A percentile compares a stretch with the other conserved stretches of the same genome.
phyloP scores from a whole-genome alignment of 2,113 vertebrate species.

The Hemiscyllium ocellatum region DNA sequence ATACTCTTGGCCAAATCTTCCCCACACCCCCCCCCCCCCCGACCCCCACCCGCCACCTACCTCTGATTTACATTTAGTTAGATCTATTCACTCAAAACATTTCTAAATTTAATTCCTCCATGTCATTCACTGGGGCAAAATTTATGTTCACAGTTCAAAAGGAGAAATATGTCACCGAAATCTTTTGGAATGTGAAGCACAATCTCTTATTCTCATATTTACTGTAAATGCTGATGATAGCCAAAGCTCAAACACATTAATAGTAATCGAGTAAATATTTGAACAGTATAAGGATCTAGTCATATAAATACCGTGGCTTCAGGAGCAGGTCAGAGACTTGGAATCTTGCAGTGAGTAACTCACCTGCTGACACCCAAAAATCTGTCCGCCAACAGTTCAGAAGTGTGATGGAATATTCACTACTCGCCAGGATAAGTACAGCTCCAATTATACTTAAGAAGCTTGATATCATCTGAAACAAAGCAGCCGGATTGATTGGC shows the following conservation, averaged over 20 bases:
- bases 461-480: no score
- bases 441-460: no score
- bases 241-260: conserved; percentile 7
- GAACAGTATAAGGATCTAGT: neutral
- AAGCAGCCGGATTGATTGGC: no score
- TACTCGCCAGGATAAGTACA: no score
- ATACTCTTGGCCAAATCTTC: neutral
- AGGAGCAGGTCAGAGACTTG: no score
- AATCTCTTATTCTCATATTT: neutral
- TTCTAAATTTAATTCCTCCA: neutral
- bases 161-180: neutral
- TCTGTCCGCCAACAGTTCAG: no score
- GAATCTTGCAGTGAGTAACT: no score
- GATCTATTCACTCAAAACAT: neutral
- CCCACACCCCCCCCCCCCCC: neutral
- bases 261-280: neutral
- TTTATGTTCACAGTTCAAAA: no score
- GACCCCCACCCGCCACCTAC: neutral
- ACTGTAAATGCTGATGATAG: neutral
- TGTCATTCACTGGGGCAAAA: neutral
- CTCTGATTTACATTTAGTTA: no score
- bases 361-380: no score
- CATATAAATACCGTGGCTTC: no score
- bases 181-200: neutral
- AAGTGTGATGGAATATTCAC: no score